Evolutionary conservation across 2,113 vertebrate species (phyloP).

Genomic region (Lasiurus cinereus): DNA sequence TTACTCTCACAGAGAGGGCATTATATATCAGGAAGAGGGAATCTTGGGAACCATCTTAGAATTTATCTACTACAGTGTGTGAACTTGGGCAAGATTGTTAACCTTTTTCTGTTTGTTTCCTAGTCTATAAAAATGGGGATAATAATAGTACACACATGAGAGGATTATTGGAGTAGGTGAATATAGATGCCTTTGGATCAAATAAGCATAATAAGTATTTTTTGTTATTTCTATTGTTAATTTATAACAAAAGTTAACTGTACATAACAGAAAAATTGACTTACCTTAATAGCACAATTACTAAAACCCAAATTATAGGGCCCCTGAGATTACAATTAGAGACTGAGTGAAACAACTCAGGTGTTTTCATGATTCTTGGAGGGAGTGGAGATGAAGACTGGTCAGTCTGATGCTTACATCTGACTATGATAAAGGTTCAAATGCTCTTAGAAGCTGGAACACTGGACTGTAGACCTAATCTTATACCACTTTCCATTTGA

Average conservation of each 20-base stretch:
- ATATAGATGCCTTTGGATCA: background rate
- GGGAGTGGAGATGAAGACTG: background rate
- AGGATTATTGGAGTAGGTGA: background rate
- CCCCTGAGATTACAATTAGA: background rate
- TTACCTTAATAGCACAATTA: background rate
- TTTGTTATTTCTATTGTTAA: background rate
- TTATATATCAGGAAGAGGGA: background rate
- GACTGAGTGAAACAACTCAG: background rate
- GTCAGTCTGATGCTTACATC: background rate
- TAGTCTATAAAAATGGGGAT: background rate
- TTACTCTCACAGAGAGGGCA: background rate
- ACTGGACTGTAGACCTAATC: background rate
- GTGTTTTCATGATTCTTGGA: background rate
- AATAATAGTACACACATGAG: background rate
- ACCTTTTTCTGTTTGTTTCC: background rate
- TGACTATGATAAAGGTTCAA: background rate
- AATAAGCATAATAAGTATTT: background rate
- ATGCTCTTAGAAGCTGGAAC: background rate
- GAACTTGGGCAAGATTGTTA: background rate
- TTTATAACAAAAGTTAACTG: background rate
- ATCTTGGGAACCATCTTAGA: background rate
- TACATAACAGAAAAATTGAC: background rate
- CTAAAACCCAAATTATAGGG: background rate
- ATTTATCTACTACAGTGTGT: background rate
- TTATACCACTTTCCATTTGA: background rate